Evolutionary conservation across 2,888 invertebrate species (phyloP), one percentile per base, ranked within the genome.

Genomic region (Pimpla rufipes): DNA sequence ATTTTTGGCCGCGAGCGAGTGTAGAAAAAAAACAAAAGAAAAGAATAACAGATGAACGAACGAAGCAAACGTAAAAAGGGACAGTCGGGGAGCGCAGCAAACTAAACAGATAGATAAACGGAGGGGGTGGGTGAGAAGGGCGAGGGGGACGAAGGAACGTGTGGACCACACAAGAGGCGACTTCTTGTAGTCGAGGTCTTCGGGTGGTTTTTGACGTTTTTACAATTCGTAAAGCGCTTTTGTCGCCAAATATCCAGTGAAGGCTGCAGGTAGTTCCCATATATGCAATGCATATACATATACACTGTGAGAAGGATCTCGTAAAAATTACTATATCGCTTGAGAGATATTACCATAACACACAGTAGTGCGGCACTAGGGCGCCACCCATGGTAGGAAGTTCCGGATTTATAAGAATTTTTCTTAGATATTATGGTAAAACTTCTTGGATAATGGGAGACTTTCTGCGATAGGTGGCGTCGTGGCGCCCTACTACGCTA

Each of bases 201-300:
- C 81, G 80, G 84, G 76, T 83, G 73, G 74, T 42, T 79, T 78
- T 85, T 64, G 81, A 82, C 82, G 85, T 89, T 90, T 89, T 89
- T 88, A 89, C 89, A 88, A 89, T 89, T 89, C 89, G 88, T 88
- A 89, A 89, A 89, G 88, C 90, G 88, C 88, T 88, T 83, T 90
- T 89, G 89, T 90, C 88, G 87, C 83, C 86, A 85, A 89, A 89
- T 88, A 88, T 88, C 87, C 85, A 68, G 85, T 83, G 79, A 83
- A 85, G 79, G 81, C 76, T 70, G 83, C 83, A 85, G 85, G 85
- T 50, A 52, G 18, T 40, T 6, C 57, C 59, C n/a, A n/a, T n/a
- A n/a, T n/a, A n/a, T n/a, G n/a, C n/a, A n/a, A n/a, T n/a, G n/a
- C n/a, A n/a, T n/a, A n/a, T n/a, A n/a, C n/a, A n/a, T n/a, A n/a